A percentile compares a stretch with the other conserved stretches of the same genome.
These are phyloP conservation scores for Ivindomyrus marchei DNA, from an alignment of 2,113 vertebrate species.

Conservation along the genomic window DNA sequence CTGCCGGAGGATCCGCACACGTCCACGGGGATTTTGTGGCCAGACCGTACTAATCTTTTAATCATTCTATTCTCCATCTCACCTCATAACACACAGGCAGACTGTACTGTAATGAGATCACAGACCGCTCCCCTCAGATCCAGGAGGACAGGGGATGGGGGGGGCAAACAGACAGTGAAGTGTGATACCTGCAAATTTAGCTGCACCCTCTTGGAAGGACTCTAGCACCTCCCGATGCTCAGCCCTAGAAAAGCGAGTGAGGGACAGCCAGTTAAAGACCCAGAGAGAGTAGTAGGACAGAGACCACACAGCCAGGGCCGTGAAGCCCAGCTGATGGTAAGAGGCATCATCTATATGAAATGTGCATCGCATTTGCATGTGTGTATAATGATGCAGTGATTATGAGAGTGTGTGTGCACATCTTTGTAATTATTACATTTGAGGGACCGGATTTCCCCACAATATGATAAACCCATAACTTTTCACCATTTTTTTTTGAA, in stretches of 20 bases:
- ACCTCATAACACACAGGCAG: background rate
- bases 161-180: background rate
- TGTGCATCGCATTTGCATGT: background rate
- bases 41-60: background rate
- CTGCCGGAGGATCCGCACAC: background rate
- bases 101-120: background rate
- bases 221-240: slow-evolving; percentile 88
- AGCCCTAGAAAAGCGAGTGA: slow-evolving; percentile 55
- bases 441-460: background rate
- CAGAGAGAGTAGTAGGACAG: background rate
- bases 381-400: background rate
- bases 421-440: background rate
- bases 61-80: background rate
- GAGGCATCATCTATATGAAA: background rate
- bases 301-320: background rate
- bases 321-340: background rate
- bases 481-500: background rate
- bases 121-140: background rate
- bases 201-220: slow-evolving; percentile 82
- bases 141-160: background rate
- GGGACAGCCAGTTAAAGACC: background rate
- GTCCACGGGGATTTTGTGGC: background rate
- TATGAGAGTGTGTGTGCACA: background rate
- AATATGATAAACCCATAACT: background rate
- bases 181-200: slow-evolving; percentile 79